Conservation (phyloP, 2,113 vertebrate species). For the Nothoprocta pentlandii region DNA sequence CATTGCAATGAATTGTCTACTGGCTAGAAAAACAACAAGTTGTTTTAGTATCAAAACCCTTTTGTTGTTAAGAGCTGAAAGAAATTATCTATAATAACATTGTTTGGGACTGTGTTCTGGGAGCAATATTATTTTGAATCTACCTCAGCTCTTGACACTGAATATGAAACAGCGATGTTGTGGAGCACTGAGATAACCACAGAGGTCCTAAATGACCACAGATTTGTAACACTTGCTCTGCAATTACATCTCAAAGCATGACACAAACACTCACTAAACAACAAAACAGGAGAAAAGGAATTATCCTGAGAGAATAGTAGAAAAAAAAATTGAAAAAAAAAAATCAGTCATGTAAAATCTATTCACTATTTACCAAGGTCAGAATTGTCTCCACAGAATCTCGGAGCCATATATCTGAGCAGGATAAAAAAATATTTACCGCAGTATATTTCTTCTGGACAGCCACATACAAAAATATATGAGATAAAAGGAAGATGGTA, state of each 20-base stretch:
- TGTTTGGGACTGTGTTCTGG: neutral
- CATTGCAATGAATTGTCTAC: neutral
- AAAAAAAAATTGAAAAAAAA: neutral
- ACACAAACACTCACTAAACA: neutral
- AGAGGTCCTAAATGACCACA: neutral
- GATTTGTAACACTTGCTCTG: neutral
- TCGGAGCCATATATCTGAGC: neutral
- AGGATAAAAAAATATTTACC: neutral
- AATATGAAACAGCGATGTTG: neutral
- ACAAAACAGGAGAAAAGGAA: neutral
- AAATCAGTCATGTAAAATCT: neutral
- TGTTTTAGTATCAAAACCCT: neutral
- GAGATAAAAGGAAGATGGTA: neutral
- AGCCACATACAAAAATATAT: neutral
- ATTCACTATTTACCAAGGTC: neutral
- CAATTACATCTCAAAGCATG: neutral
- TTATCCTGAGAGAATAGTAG: neutral
- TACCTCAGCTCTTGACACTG: neutral
- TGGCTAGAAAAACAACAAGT: neutral
- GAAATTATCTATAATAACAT: neutral
- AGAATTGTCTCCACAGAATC: neutral
- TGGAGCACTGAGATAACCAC: neutral
- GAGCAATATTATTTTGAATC: neutral
- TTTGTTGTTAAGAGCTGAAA: neutral
- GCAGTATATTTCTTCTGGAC: neutral